Percentiles rank a stretch among this genome's conserved stretches.
Evolutionary conservation across 2,888 invertebrate species (phyloP).

Genomic region (Ormyrus rosae): DNA sequence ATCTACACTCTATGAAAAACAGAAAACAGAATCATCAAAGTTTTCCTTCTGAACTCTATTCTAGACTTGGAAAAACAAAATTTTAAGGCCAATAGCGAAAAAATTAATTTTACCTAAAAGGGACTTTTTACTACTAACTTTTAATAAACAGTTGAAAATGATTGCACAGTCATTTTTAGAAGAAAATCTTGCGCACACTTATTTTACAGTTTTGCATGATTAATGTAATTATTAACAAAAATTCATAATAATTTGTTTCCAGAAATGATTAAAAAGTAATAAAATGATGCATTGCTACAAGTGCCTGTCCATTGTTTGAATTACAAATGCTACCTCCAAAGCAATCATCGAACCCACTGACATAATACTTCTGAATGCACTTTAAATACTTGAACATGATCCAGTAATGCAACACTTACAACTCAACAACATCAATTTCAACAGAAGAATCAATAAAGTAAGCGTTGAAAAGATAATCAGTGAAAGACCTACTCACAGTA

Average conservation of each 20-base stretch:
- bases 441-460: conserved; percentile 34
- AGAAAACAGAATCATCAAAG: no score
- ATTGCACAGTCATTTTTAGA: no score
- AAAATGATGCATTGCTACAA: background rate
- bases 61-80: no score
- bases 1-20: no score
- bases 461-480: conserved; percentile 39
- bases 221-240: background rate
- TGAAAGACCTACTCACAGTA: background rate
- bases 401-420: conserved; percentile 45
- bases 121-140: no score
- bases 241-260: background rate
- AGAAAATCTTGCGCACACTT: no score
- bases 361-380: conserved; percentile 43
- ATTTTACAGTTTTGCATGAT: background rate
- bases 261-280: background rate
- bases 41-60: no score
- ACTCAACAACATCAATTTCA: conserved; percentile 42
- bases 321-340: conserved; percentile 23
- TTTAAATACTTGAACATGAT: conserved; percentile 51
- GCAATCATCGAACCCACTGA: conserved; percentile 48
- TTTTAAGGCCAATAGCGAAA: no score
- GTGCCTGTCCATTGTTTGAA: background rate
- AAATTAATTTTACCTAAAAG: no score
- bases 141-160: no score